Evolutionary conservation across 2,113 vertebrate genomes (phyloP), one percentile per base, ranked within the genome.

Genomic region (Leptodactylus fuscus): DNA sequence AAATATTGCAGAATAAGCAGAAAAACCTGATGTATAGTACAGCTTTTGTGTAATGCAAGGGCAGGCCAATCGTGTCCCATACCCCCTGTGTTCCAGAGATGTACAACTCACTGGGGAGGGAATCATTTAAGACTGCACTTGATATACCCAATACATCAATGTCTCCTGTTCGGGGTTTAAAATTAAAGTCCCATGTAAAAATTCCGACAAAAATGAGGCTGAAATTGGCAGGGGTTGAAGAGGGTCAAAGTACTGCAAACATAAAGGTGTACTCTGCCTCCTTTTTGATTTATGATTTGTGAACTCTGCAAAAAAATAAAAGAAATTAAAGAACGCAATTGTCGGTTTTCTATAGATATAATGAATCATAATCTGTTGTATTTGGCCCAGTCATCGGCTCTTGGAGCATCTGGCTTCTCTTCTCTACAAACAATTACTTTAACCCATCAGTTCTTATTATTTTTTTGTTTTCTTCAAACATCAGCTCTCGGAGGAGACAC

Each of bases 161-260:
- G 97, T 98, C 97, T 95, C 87, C 93, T 89, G 89, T 85, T 93
- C 92, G 91, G 91, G 94, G 93, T 94, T 97, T 97, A 97, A 97
- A 98, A 98, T 99, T 98, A 98, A 97, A 98, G 96, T 96, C 95
- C 96, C 95, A 98, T 97, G 97, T 97, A 96, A 95, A 96, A 97
- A 97, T 95, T 98, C 97, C 95, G 97, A 96, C 94, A 95, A 95
- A 96, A 97, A 98, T 96, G 95, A 97, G 96, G 97, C 96, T 93
- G 96, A 97, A 96, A 96, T 95, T 95, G 96, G 94, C 97, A 97
- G 96, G 94, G 96, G 97, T 98, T 96, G 96, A 95, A 89, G 91
- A 94, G 94, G 93, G 95, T 95, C 91, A 93, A 89, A 92, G 91
- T 91, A 93, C 94, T 95, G 94, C 92, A 93, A 96, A 95, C 93